phyloP scores from a whole-genome alignment of 2,888 invertebrate genomes.

The Ichneumon xanthorius region DNA sequence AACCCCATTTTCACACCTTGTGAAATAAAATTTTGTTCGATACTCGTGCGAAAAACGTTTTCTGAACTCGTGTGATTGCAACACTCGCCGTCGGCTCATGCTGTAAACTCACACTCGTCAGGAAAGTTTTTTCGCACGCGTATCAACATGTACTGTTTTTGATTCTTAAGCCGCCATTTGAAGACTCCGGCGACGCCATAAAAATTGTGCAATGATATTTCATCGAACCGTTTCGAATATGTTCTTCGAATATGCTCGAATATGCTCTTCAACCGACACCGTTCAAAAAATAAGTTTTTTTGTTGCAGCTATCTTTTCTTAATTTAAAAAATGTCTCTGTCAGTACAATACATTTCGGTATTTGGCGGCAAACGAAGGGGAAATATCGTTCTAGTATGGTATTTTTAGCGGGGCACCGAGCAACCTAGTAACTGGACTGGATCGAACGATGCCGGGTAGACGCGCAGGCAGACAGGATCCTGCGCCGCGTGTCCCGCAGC shows the following conservation, averaged over 20 bases:
- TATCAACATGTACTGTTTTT: neutral
- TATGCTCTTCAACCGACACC: too few relatives aligned
- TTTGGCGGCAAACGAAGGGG: neutral
- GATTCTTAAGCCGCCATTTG: neutral
- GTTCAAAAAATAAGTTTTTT: too few relatives aligned
- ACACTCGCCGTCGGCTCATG: too few relatives aligned
- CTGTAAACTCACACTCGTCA: too few relatives aligned
- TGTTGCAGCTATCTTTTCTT: neutral
- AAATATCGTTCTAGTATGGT: neutral
- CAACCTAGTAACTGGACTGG: slow-evolving; percentile 55
- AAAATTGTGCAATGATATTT: neutral
- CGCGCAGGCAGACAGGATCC: slow-evolving; percentile 48
- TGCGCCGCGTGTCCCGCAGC: slow-evolving; percentile 47
- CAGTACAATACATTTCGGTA: neutral
- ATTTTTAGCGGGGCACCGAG: slow-evolving; percentile 34
- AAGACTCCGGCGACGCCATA: neutral
- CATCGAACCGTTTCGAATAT: neutral
- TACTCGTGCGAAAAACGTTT: too few relatives aligned
- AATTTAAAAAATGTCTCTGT: neutral
- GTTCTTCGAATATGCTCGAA: neutral
- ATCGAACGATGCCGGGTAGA: slow-evolving; percentile 33
- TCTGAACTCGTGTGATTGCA: too few relatives aligned
- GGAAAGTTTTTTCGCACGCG: too few relatives aligned
- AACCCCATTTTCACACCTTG: too few relatives aligned
- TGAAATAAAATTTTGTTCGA: too few relatives aligned